Evolutionary conservation across 1,140 invertebrate genomes (phyloP).

Genomic region (Chironomus striatipennis): DNA sequence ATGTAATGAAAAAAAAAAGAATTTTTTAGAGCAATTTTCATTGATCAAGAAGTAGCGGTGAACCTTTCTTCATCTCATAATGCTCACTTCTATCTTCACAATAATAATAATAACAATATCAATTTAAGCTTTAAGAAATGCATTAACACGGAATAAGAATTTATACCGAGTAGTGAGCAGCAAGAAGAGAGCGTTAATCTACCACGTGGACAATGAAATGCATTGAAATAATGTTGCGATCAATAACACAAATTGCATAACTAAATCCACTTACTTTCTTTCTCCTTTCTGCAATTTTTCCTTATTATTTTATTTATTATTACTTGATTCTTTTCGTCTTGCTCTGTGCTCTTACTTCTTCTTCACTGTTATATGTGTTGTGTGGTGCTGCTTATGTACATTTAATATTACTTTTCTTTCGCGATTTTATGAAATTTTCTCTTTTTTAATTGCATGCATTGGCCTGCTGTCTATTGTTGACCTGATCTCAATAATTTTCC

Average conservation of each 20-base stretch:
- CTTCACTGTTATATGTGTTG: background rate
- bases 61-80: background rate
- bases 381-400: background rate
- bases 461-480: too few species aligned
- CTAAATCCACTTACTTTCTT: conserved; percentile 14
- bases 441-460: conserved; percentile 2
- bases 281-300: background rate
- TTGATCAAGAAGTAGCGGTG: background rate
- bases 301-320: too few species aligned
- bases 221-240: background rate
- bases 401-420: conserved; percentile 15
- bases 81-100: background rate
- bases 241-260: background rate
- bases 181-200: too few species aligned
- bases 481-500: too few species aligned
- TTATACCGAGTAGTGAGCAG: background rate
- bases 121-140: background rate
- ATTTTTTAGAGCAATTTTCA: conserved; percentile 3
- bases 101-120: background rate
- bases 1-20: too few species aligned
- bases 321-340: background rate
- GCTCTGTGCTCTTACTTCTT: conserved; percentile 4
- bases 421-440: conserved; percentile 14
- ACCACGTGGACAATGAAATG: too few species aligned
- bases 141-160: conserved; percentile 6